Percentiles rank a stretch among this genome's conserved stretches.
Conservation (phyloP, 2,888 invertebrate genomes). For the Saturnia pavonia region DNA sequence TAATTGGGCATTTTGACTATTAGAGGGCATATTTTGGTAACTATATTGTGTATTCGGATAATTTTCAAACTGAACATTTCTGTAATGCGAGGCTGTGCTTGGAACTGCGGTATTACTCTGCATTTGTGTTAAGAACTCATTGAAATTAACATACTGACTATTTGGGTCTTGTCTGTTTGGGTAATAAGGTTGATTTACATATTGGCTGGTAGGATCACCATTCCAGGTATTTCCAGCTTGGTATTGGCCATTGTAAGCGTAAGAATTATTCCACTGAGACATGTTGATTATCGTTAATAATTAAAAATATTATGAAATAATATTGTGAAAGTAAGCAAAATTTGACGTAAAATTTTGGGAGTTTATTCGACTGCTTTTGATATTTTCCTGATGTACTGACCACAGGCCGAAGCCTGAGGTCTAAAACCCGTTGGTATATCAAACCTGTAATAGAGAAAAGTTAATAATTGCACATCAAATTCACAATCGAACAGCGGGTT, state of each 20-base stretch:
- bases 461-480: slow-evolving; percentile 39
- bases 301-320: slow-evolving; percentile 49
- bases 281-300: slow-evolving; percentile 44
- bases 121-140: slow-evolving; percentile 72
- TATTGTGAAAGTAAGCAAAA: slow-evolving; percentile 31
- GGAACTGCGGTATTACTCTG: slow-evolving; percentile 50
- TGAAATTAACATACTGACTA: slow-evolving; percentile 72
- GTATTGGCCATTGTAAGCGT: slow-evolving; percentile 67
- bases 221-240: slow-evolving; percentile 62
- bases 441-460: slow-evolving; percentile 51
- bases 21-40: slow-evolving; percentile 60
- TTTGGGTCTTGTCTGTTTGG: slow-evolving; percentile 54
- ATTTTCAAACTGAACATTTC: slow-evolving; percentile 59
- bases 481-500: slow-evolving; percentile 53
- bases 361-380: slow-evolving; percentile 34
- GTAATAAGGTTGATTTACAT: slow-evolving; percentile 62
- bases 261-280: slow-evolving; percentile 77
- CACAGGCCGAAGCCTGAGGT: slow-evolving; percentile 77
- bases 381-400: slow-evolving; percentile 41
- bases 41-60: slow-evolving; percentile 58
- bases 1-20: slow-evolving; percentile 52
- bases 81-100: slow-evolving; percentile 48
- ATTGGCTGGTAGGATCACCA: slow-evolving; percentile 59
- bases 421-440: slow-evolving; percentile 38
- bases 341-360: slow-evolving; percentile 34